Evolutionary conservation across 2,113 vertebrate genomes (phyloP).

Genomic region (Equus przewalskii): DNA sequence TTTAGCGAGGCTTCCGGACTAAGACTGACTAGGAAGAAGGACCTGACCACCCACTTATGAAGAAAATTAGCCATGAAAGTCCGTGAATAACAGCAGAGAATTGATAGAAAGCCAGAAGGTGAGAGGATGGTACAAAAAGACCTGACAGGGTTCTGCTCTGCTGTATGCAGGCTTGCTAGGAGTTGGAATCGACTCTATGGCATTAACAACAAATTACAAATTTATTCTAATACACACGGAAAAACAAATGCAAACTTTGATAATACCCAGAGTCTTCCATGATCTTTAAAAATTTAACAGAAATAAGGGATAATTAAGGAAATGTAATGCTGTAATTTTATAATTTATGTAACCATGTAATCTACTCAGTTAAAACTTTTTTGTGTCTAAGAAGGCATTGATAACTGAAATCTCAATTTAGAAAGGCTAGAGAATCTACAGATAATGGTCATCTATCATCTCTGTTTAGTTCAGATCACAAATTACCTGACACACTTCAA

Average conservation of each 20-base stretch:
- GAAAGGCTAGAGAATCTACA: neutral
- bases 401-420: constrained; percentile 55
- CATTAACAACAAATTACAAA: neutral
- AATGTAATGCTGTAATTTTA: neutral
- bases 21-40: too few relatives aligned
- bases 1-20: too few relatives aligned
- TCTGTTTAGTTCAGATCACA: constrained; percentile 40
- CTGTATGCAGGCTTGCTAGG: too few relatives aligned
- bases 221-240: constrained; percentile 70
- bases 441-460: constrained; percentile 17
- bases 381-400: neutral
- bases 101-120: too few relatives aligned
- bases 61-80: too few relatives aligned
- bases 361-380: neutral
- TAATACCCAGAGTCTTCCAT: constrained; percentile 35
- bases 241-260: constrained; percentile 52
- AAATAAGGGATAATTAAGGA: constrained; percentile 32
- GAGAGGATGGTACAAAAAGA: too few relatives aligned
- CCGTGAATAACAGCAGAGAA: too few relatives aligned
- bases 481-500: constrained; percentile 57
- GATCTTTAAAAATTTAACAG: constrained; percentile 54
- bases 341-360: constrained; percentile 27
- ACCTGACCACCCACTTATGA: too few relatives aligned
- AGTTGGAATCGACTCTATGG: too few relatives aligned
- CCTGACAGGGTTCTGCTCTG: too few relatives aligned